These are phyloP conservation scores for Myotis planiceps DNA, from an alignment of 2,797 vertebrate species.

Conservation along the genomic window DNA sequence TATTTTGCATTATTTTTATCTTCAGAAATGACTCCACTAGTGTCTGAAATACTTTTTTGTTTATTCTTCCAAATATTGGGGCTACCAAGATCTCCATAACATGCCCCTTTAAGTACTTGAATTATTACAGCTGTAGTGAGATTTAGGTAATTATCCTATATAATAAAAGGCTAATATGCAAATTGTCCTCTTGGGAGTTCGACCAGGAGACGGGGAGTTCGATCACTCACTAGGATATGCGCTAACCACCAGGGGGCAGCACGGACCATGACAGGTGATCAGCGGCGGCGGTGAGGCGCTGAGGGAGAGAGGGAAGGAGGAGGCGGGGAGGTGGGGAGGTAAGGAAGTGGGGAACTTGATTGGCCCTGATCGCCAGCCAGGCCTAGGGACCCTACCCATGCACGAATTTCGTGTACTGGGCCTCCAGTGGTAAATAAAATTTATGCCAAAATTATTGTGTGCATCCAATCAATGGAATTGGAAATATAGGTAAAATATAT, in stretches of 20 bases:
- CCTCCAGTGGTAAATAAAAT: background rate
- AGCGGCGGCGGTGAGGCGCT: rapidly evolving
- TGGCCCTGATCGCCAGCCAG: too few relatives aligned
- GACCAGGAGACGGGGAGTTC: too few relatives aligned
- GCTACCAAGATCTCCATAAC: background rate
- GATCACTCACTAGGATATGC: too few relatives aligned
- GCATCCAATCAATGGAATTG: background rate
- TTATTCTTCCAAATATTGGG: background rate
- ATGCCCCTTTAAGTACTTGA: background rate
- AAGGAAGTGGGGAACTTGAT: too few relatives aligned
- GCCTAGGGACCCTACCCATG: too few relatives aligned
- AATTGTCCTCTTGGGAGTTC: too few relatives aligned
- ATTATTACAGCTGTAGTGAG: background rate
- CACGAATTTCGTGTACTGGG: too few relatives aligned
- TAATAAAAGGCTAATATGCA: background rate
- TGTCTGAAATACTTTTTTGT: slow-evolving; percentile 20
- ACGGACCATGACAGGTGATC: too few relatives aligned
- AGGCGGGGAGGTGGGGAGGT: too few relatives aligned
- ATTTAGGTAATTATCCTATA: background rate
- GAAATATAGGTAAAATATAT: background rate
- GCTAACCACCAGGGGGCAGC: too few relatives aligned
- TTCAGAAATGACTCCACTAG: slow-evolving; percentile 54
- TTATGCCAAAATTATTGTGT: background rate
- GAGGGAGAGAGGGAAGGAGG: too few relatives aligned
- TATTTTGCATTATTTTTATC: background rate